These are phyloP conservation scores for Mycalesis mineus DNA, from an alignment of 2,888 invertebrate genomes.

Conservation along the genomic window DNA sequence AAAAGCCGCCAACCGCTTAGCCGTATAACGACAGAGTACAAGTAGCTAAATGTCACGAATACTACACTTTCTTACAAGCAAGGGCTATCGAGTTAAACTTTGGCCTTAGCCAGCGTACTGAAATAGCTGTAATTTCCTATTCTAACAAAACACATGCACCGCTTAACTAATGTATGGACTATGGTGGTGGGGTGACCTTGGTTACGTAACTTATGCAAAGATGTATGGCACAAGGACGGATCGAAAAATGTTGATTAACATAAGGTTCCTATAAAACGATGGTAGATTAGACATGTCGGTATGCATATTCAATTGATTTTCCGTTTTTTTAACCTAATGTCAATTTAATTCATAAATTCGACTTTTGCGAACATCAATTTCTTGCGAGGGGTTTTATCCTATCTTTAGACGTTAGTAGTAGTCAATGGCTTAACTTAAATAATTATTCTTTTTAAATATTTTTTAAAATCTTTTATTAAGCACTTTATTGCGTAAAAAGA, in stretches of 20 bases:
- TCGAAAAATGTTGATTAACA: conserved; percentile 30
- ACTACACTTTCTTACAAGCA: neutral
- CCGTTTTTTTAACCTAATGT: no score
- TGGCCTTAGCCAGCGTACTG: conserved; percentile 36
- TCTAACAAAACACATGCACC: conserved; percentile 54
- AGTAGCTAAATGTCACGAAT: conserved; percentile 7
- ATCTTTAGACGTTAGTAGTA: no score
- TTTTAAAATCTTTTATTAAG: no score
- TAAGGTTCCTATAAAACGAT: conserved; percentile 18
- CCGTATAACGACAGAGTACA: no score
- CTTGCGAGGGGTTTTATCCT: no score
- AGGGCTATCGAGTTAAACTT: conserved; percentile 26
- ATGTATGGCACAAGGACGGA: conserved; percentile 49
- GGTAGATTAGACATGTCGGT: neutral
- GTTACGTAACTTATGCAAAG: conserved; percentile 61
- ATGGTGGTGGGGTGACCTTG: conserved; percentile 62
- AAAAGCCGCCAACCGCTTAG: neutral
- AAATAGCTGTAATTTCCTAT: conserved; percentile 59
- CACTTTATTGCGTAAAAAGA: no score
- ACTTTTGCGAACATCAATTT: no score
- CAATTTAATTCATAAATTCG: no score
- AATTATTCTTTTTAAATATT: no score
- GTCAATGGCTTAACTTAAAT: no score
- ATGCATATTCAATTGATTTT: neutral
- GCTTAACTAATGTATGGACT: conserved; percentile 37